Evolutionary conservation across 2,797 vertebrate species (phyloP), one percentile per base, ranked within the genome.

Genomic region (Bovichtus diacanthus): DNA sequence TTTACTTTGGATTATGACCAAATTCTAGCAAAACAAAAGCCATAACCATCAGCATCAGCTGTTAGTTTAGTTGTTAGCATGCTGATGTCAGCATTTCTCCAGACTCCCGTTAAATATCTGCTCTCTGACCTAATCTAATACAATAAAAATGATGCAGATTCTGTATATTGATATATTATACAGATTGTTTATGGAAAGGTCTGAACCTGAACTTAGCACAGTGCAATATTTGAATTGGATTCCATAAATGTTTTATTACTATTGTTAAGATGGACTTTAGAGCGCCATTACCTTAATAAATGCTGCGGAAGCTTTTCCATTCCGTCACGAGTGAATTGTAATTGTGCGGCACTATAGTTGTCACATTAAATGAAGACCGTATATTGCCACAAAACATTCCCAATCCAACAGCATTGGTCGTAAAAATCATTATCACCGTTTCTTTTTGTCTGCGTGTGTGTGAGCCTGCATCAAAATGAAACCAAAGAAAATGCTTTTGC

Each of bases 191-290:
- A 64, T 61, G 18, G 25, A 36, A 43, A 44, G 8, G 23, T 36
- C 49, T 10, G 16, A 36, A 66, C 50, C 50, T 51, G 31, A 85
- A 53, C 10, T 18, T 31, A 74, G 15, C 31, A 62, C 38, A 39
- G 23, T 63, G 49, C 70, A 69, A 59, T 54, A 77, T 68, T 80
- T 59, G 74, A 69, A 72, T 71, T 76, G 63, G 47, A 61, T 70
- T 68, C 13, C 34, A 87, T 82, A 80, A 81, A 76, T 76, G 39
- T 71, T 82, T 90, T 82, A 90, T 81, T 67, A 3, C 43, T 34
- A 31, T 21, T 63, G 41, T 63, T 77, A 74, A 66, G 50, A 19
- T 60, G 54, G 66, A 62, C 70, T 73, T 70, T 36, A 47, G 54
- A 58, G 55, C 12, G 0, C 15, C 18, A 31, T 78, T 80, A 85